A percentile compares a stretch with the other conserved stretches of the same genome.
These are phyloP conservation scores for Anastatus disparis DNA, from an alignment of 1,140 invertebrate genomes.

Conservation along the genomic window DNA sequence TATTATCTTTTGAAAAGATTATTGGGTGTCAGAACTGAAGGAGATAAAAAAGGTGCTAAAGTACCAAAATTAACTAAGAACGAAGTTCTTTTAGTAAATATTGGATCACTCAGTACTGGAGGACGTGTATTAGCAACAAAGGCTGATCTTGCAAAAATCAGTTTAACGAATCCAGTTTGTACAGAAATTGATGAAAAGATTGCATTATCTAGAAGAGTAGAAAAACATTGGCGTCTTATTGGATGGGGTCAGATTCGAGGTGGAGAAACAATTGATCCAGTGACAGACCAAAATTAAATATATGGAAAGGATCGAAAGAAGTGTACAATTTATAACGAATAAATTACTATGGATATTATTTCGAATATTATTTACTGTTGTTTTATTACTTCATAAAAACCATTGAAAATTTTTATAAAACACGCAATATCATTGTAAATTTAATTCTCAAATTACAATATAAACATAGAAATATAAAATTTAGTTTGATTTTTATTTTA, in stretches of 20 bases:
- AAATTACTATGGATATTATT: slow-evolving; percentile 31
- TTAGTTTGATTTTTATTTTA: no score
- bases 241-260: slow-evolving; percentile 97
- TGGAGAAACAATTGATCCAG: slow-evolving; percentile 87
- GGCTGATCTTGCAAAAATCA: slow-evolving; percentile 97
- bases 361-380: not conserved
- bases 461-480: no score
- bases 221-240: slow-evolving; percentile 99
- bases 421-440: not conserved
- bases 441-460: not conserved
- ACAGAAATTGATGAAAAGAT: slow-evolving; percentile 99
- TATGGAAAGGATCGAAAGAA: slow-evolving; percentile 11
- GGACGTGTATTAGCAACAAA: slow-evolving; percentile 96
- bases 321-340: slow-evolving; percentile 37
- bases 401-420: not conserved
- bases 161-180: slow-evolving; percentile 96
- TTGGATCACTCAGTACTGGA: slow-evolving; percentile 98
- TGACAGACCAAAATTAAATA: slow-evolving; percentile 58
- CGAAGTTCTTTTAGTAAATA: slow-evolving; percentile 94
- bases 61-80: slow-evolving; percentile 70
- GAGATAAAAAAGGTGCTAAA: slow-evolving; percentile 98
- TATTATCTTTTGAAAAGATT: slow-evolving; percentile 96
- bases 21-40: slow-evolving; percentile 97
- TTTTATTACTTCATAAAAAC: not conserved
- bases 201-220: slow-evolving; percentile 95